Percentiles rank a stretch among this genome's conserved stretches.
phyloP scores from a whole-genome alignment of 2,113 vertebrate genomes.

The Cyprinus carpio region DNA sequence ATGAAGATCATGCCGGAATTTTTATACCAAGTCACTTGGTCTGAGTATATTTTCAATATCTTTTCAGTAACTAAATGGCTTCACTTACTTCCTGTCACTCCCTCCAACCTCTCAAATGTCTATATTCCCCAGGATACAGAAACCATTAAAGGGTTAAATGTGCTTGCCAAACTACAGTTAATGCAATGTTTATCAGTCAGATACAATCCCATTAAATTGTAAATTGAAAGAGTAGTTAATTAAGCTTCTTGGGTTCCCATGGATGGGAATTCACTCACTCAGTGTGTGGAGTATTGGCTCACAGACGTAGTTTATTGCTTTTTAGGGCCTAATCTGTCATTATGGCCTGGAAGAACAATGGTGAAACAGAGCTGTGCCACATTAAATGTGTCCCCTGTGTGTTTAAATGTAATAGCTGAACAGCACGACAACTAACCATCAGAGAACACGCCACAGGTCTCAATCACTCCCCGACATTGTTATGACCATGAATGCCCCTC shows the following conservation, averaged over 20 bases:
- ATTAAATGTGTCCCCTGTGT: slow-evolving; percentile 72
- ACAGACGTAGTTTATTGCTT: slow-evolving; percentile 65
- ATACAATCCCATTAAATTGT: slow-evolving; percentile 15
- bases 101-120: neutral
- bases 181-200: slow-evolving; percentile 24
- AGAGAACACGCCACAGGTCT: slow-evolving; percentile 36
- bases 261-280: slow-evolving; percentile 37
- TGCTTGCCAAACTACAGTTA: neutral
- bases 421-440: slow-evolving; percentile 55
- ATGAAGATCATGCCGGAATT: too few relatives aligned
- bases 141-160: neutral
- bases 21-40: neutral
- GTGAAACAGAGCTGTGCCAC: slow-evolving; percentile 70
- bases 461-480: slow-evolving; percentile 70
- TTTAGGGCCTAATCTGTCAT: slow-evolving; percentile 74
- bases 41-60: neutral
- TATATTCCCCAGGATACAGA: neutral
- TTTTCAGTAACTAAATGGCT: neutral
- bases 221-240: slow-evolving; percentile 32
- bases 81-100: neutral
- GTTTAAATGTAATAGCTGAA: slow-evolving; percentile 69
- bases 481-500: slow-evolving; percentile 63
- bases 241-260: slow-evolving; percentile 32
- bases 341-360: slow-evolving; percentile 71
- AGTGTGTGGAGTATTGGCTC: slow-evolving; percentile 60